Evolutionary conservation across 2,888 invertebrate genomes (phyloP), one percentile per base, ranked within the genome.

Genomic region (Cremastinae sp.): DNA sequence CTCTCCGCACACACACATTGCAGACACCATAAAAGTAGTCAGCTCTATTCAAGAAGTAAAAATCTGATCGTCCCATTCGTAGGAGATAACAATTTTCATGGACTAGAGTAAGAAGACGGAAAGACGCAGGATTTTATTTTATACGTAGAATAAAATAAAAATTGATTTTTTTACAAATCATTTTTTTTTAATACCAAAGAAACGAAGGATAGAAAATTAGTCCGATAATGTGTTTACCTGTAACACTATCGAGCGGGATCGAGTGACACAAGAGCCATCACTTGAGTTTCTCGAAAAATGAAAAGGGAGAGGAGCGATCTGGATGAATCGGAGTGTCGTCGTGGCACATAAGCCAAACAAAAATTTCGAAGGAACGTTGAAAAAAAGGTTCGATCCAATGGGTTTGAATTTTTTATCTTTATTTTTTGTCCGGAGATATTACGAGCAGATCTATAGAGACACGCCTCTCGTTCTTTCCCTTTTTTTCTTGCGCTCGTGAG

Each of bases 251-350:
- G 28, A 18, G 14, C 45, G 43, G 22, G 43, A 53, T 39, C 51
- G 12, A 12, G 14, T 51, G 41, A 59, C 16, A 70, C 59, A 70
- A 41, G 58, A 28, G 5, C 28, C 28, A 28, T 28, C 28, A 28
- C 28, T 65, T 51, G 16, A 71, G 64, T 5, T 71, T 71, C 35
- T 8, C 3, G 39, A 9, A 41, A 56, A 35, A 12, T 53, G 22
- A 28, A 45, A 43, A 16, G 28, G 43, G 37, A 43, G 16, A 28
- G 55, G 37, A 3, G 9, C 64, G 20, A 66, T 55, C 49, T 72
- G 73, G 71, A 75, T 83, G 81, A 84, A 81, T 84, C 83, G 81
- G 81, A 66, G 59, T 64, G 61, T 74, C 47, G 39, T 55, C 61
- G 61, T 41, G 10, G 8, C 58, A 18, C 43, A 66, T 58, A 49